These are phyloP conservation scores for Frankliniella intonsa DNA, from an alignment of 2,888 invertebrate species.

Conservation along the genomic window DNA sequence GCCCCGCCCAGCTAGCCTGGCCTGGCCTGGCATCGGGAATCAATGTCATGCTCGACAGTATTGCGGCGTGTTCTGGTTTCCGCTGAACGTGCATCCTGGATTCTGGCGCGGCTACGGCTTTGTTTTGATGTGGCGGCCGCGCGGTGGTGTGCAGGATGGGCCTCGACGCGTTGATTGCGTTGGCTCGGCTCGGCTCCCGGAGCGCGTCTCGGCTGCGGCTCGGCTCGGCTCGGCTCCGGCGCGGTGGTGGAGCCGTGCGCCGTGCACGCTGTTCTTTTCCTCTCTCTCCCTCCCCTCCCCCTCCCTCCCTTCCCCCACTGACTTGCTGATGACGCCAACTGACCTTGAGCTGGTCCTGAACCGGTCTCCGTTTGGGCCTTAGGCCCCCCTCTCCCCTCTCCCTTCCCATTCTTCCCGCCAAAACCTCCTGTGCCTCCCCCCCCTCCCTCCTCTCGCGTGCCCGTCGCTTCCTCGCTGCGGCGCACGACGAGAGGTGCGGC, in stretches of 20 bases:
- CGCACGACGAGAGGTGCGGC: not conserved
- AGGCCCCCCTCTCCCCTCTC: not conserved
- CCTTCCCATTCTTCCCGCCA: not conserved
- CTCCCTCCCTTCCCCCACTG: not conserved
- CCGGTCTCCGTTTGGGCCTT: not conserved
- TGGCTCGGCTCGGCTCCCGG: not conserved
- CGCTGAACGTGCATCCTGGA: too few species aligned
- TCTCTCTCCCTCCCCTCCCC: not conserved
- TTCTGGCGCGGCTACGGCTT: not conserved
- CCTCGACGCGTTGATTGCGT: constrained; percentile 6
- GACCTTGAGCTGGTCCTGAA: constrained; percentile 22
- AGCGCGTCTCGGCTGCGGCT: not conserved
- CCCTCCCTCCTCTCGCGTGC: too few species aligned
- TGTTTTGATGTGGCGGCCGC: not conserved
- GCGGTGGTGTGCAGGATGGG: not conserved
- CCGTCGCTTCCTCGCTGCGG: not conserved
- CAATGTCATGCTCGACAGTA: too few species aligned
- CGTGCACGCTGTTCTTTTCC: not conserved
- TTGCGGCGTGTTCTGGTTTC: too few species aligned
- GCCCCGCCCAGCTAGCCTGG: too few species aligned
- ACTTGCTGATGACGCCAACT: constrained; percentile 16
- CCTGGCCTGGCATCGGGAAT: too few species aligned
- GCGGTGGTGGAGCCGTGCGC: not conserved
- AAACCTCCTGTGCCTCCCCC: not conserved
- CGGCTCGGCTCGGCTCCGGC: not conserved